These are phyloP conservation scores for Phyllotis vaccarum DNA, from an alignment of 2,797 vertebrate genomes.

Conservation along the genomic window DNA sequence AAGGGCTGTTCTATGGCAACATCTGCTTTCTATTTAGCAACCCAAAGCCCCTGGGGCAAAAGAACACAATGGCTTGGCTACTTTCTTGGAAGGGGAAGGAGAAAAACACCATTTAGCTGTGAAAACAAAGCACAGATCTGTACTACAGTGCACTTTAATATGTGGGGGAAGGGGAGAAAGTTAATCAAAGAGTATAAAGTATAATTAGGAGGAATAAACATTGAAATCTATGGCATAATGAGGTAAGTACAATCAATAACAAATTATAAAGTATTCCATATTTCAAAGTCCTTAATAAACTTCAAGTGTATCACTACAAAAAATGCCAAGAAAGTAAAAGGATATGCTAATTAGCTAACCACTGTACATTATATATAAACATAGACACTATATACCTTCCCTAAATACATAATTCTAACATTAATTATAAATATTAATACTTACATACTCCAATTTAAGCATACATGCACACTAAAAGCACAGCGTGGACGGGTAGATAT, in stretches of 20 bases:
- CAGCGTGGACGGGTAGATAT: not conserved
- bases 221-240: not conserved
- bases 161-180: not conserved
- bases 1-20: conserved; percentile 35
- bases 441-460: conserved; percentile 9
- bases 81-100: conserved; percentile 70
- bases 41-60: conserved; percentile 63
- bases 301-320: not conserved
- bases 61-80: conserved; percentile 72
- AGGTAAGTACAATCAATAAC: not conserved
- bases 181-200: not conserved
- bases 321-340: not conserved
- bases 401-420: not conserved
- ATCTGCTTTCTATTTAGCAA: conserved; percentile 59
- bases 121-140: conserved; percentile 57
- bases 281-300: not conserved
- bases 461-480: not conserved
- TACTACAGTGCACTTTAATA: not conserved
- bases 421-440: not conserved
- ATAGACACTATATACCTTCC: not conserved
- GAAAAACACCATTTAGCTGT: conserved; percentile 18
- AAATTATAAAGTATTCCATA: not conserved
- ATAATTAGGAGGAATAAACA: not conserved
- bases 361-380: not conserved
- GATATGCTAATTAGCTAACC: not conserved